phyloP scores from a whole-genome alignment of 1,140 invertebrate genomes.

The Trypoxylus dichotomus region DNA sequence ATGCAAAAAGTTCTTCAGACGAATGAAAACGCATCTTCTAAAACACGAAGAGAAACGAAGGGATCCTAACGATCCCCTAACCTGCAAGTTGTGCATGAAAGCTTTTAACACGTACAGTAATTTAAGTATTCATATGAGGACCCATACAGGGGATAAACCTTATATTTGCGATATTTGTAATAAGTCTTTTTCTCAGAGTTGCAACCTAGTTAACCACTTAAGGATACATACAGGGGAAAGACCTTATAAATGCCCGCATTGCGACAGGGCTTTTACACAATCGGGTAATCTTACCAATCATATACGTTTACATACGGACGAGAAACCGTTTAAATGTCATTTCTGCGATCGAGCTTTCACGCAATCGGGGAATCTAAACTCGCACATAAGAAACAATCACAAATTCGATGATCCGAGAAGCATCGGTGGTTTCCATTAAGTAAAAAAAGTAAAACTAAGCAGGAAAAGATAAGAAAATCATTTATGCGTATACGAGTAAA shows the following conservation, averaged over 20 bases:
- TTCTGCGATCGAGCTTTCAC: conserved; percentile 57
- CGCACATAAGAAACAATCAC: conserved; percentile 46
- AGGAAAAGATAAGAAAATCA: neutral
- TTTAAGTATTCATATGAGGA: conserved; percentile 50
- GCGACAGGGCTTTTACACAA: conserved; percentile 55
- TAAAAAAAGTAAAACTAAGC: neutral
- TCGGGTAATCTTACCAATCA: conserved; percentile 57
- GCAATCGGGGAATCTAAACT: conserved; percentile 47
- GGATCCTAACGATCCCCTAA: conserved; percentile 40
- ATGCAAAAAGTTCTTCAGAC: conserved; percentile 50
- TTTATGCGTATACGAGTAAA: neutral
- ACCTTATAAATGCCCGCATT: conserved; percentile 51
- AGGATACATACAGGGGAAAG: conserved; percentile 56
- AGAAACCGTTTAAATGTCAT: conserved; percentile 70
- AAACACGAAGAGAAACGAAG: conserved; percentile 46
- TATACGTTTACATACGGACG: conserved; percentile 62
- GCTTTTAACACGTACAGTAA: conserved; percentile 48
- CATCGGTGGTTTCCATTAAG: neutral
- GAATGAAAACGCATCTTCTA: conserved; percentile 49
- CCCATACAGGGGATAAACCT: conserved; percentile 61
- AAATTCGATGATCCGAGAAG: conserved; percentile 31
- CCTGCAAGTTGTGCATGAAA: conserved; percentile 48
- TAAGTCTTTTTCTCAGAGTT: conserved; percentile 59
- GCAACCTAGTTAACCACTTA: conserved; percentile 61
- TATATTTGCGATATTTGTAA: conserved; percentile 57